Evolutionary conservation across 2,113 vertebrate genomes (phyloP).

Genomic region (Protobothrops mucrosquamatus): DNA sequence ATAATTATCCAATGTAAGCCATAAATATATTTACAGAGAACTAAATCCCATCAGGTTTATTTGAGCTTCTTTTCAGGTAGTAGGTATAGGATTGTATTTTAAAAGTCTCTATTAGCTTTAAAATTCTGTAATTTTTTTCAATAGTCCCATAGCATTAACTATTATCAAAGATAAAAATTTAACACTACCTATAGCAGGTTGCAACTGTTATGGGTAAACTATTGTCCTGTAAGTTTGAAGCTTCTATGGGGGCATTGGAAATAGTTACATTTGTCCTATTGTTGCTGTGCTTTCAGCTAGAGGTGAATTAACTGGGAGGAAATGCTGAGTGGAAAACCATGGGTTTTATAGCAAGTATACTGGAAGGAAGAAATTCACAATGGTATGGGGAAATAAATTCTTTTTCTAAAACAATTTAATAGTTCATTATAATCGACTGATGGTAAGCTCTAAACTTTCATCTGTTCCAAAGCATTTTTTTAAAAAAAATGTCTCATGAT

Average conservation of each 20-base stretch:
- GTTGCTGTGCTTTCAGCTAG: neutral
- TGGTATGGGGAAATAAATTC: neutral
- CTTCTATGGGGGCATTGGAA: slow-evolving; percentile 16
- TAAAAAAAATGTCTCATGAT: neutral
- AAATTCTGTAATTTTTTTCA: neutral
- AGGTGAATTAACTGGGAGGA: neutral
- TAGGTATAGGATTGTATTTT: neutral
- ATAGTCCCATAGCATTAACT: neutral
- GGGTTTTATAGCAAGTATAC: neutral
- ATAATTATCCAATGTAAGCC: neutral
- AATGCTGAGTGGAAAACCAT: neutral
- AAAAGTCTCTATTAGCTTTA: neutral
- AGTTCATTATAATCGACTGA: neutral
- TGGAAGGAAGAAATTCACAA: neutral
- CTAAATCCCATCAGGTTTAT: neutral
- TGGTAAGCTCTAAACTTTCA: neutral
- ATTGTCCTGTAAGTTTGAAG: slow-evolving; percentile 44
- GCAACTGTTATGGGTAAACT: neutral
- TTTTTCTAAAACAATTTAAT: neutral
- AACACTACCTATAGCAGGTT: neutral
- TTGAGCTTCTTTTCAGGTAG: neutral
- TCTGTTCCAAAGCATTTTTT: neutral
- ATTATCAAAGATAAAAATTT: neutral
- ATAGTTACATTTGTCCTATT: neutral
- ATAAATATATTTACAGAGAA: neutral